Conservation (phyloP, 2,797 vertebrate genomes). For the Okamejei kenojei region DNA sequence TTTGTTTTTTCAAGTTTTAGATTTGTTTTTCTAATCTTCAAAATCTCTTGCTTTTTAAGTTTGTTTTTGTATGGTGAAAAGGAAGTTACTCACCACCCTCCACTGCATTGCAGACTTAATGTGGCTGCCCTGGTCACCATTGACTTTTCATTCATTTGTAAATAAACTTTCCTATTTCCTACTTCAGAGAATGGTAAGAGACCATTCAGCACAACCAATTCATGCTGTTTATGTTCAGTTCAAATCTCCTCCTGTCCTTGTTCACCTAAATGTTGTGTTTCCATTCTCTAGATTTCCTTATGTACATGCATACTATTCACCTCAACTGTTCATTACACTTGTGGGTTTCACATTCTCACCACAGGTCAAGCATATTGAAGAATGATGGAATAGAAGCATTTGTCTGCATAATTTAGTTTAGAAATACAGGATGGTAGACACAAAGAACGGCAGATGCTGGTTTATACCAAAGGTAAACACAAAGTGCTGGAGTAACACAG, state of each 20-base stretch:
- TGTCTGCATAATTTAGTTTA: no score
- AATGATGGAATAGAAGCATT: no score
- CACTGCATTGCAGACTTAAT: not conserved
- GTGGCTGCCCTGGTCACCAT: not conserved
- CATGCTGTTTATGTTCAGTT: not conserved
- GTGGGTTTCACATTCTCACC: not conserved
- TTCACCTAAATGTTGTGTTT: not conserved
- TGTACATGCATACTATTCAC: not conserved
- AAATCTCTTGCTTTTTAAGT: not conserved
- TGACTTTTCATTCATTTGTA: not conserved
- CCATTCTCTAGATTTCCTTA: not conserved
- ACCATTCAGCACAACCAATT: not conserved
- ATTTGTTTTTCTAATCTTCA: not conserved
- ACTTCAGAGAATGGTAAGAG: not conserved
- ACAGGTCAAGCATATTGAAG: no score
- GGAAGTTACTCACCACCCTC: not conserved
- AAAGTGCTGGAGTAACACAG: no score
- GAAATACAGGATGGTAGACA: no score
- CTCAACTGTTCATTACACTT: no score
- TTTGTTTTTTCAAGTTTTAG: not conserved
- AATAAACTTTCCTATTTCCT: not conserved
- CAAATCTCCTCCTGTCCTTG: not conserved
- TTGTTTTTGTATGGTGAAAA: constrained; percentile 12
- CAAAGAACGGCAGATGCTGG: no score
- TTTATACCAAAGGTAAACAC: no score